Evolutionary conservation across 30 jellyfish, hydroid and myxozoan species (phyloP).

Genomic region (Aurelia sp.): DNA sequence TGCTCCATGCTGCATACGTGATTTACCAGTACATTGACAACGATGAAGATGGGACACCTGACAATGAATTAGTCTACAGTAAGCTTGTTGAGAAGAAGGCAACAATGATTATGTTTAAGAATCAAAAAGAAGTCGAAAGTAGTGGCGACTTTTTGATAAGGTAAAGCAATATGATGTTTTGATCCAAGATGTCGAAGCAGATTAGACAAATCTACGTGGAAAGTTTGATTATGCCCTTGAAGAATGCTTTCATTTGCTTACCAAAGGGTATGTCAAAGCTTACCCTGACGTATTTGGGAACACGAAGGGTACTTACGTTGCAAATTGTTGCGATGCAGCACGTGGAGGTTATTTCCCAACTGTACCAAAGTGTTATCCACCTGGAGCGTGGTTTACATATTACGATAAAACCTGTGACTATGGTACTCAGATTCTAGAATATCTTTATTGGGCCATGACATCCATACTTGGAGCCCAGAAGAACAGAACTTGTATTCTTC

Average conservation of each 20-base stretch:
- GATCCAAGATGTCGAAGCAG: conserved; percentile 47
- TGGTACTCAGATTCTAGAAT: conserved; percentile 22
- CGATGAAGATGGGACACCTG: conserved; percentile 61
- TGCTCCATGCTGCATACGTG: conserved; percentile 55
- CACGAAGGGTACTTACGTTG: conserved; percentile 31
- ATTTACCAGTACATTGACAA: conserved; percentile 65
- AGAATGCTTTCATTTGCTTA: conserved; percentile 48
- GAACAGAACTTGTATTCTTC: conserved; percentile 16
- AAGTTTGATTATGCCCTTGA: conserved; percentile 37
- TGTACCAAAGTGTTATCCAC: conserved; percentile 43
- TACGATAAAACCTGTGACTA: conserved; percentile 57
- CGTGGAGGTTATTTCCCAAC: conserved; percentile 57
- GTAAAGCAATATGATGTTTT: neutral
- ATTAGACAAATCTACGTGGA: conserved; percentile 6
- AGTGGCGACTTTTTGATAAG: neutral
- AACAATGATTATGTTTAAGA: conserved; percentile 51
- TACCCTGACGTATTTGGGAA: conserved; percentile 47
- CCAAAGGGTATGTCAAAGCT: conserved; percentile 26
- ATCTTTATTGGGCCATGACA: conserved; percentile 62
- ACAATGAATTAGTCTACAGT: conserved; percentile 24
- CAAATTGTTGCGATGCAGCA: conserved; percentile 56
- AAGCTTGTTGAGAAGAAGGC: conserved; percentile 33
- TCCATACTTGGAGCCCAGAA: conserved; percentile 59
- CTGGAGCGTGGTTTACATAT: conserved; percentile 61
- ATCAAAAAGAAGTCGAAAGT: neutral